Conservation (phyloP, 2,888 invertebrate genomes). For the Atherix ibis region DNA sequence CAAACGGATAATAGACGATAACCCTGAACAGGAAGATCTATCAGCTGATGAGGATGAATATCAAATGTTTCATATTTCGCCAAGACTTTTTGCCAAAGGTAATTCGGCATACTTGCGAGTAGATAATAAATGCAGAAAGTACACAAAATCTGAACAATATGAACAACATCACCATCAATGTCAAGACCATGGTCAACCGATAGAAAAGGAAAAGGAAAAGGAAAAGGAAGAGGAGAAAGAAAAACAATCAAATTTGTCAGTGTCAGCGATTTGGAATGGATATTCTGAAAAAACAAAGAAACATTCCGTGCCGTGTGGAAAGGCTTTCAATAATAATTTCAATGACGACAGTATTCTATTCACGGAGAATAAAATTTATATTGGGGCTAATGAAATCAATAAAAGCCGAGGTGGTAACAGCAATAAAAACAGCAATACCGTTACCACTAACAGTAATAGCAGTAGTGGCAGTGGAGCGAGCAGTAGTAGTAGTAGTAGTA, state of each 20-base stretch:
- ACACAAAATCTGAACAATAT: no score
- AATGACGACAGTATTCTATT: slow-evolving; percentile 9
- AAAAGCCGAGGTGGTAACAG: no score
- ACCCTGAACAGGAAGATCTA: slow-evolving; percentile 2
- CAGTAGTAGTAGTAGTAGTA: not conserved
- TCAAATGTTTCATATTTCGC: slow-evolving; percentile 10
- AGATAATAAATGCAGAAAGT: slow-evolving; percentile 2
- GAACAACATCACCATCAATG: no score
- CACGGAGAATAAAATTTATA: slow-evolving; percentile 11
- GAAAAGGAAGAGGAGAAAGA: not conserved
- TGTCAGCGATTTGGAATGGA: not conserved
- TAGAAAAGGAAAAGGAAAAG: not conserved
- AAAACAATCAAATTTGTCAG: not conserved
- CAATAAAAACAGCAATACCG: no score
- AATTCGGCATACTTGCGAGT: slow-evolving; percentile 7
- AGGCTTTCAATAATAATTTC: not conserved
- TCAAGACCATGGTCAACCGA: no score
- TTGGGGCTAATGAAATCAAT: slow-evolving; percentile 6
- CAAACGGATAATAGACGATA: not conserved
- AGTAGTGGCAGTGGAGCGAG: not conserved
- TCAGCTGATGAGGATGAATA: slow-evolving; percentile 8
- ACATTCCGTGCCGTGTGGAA: not conserved
- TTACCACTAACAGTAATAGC: not conserved
- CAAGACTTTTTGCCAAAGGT: slow-evolving; percentile 8
- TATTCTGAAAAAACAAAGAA: not conserved